Base-by-base conservation (phyloP, 2,888 invertebrate species). In the Agonopterix heracliana region DNA sequence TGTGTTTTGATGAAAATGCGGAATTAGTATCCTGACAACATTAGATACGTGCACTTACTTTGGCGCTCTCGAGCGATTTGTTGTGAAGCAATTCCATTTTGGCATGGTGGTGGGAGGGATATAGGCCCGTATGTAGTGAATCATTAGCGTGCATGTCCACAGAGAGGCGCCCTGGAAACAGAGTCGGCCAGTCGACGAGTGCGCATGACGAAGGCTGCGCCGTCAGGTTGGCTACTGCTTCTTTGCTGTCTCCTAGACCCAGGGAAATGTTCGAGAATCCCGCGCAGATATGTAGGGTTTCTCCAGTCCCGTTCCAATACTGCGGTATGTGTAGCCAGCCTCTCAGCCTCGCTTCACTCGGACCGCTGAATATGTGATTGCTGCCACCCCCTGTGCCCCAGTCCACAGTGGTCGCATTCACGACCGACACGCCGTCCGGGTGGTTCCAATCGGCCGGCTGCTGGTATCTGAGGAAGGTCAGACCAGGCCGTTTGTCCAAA, bases 381-480 rank as follows among this genome's bases (percentile, higher is more conserved):
- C 92, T 90, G 4, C 92, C 92, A 0, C 93, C 90, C 0, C 94
- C 93, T 0, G 93, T 92, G 34, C 92, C 92, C 78, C 96, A 95
- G 62, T 94, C 94, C 0, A 93, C 95, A 43, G 94, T 93, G 0
- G 96, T 96, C 3, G 95, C 94, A 67, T 96, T 96, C 4, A 97
- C 93, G 41, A 97, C 94, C 0, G 92, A 91, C 11, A 96, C 97
- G 54, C 92, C 93, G 70, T 98, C 98, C 0, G 98, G 98, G 68
- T 96, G 95, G 34, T 93, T 92, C 74, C 92, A 92, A 77, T 98
- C 96, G 0, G 95, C 93, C 0, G 97, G 97, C 71, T 95, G 93
- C 61, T 95, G 93, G 76, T 97, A 98, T 62, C 95, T 93, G 17
- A 97, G 90, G 61, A 96, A 96, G 0, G 97, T 97, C 2, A 98